Evolutionary conservation across 92 coral and sea anemone species (phyloP), one percentile per base, ranked within the genome.

Genomic region (Porites rus): DNA sequence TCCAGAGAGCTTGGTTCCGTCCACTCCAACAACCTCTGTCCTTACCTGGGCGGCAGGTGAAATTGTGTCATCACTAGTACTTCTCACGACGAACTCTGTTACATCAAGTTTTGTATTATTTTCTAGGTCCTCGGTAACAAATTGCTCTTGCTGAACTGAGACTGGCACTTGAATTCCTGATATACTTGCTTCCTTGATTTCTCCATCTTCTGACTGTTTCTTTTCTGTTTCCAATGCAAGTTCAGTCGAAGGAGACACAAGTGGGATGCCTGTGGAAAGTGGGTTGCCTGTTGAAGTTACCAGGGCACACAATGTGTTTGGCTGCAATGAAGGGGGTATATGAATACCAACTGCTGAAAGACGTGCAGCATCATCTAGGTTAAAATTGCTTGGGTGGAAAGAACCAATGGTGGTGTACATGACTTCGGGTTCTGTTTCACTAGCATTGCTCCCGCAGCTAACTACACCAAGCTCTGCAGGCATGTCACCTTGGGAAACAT

Each of bases 381-480:
- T 88, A 75, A 95, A 95, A 61, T 95, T 96, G 17, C 91, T 94
- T 19, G 95, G 90, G 53, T 94, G 86, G 43, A 97, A 97, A 17
- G 98, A 70, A 46, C 93, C 93, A 52, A 97, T 97, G 19, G 95
- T 91, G 16, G 96, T 86, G 91, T 96, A 96, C 28, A 97, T 91
- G 53, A 95, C 93, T 51, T 93, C 95, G 7, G 94, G 61, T 65
- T 93, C 98, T 31, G 91, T 90, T 25, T 93, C 94, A 74, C 87
- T 83, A 11, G 74, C 63, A 18, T 56, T 65, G 31, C 87, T 83
- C 14, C 87, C 87, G 38, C 87, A 83, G 63, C 74, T 83, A 1
- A 83, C 87, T 1, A 65, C 56, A 21, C 74, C 43, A 76, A 83
- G 87, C 3, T 74, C 86, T 7, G 38, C 86, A 10, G 76, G 4